Evolutionary conservation across 2,888 invertebrate species (phyloP).

Genomic region (Horisme vitalbata): DNA sequence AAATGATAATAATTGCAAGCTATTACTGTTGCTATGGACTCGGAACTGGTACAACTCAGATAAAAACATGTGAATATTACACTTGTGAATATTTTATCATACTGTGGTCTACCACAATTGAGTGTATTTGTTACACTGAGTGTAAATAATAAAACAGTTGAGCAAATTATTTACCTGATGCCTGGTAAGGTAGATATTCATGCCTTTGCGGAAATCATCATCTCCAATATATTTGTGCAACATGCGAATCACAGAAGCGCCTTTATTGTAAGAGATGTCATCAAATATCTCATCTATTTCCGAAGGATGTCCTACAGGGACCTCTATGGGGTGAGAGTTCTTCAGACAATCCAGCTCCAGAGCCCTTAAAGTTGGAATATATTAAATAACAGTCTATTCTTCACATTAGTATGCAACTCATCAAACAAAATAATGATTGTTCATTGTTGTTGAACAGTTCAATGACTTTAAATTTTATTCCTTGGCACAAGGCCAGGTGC

Average conservation of each 20-base stretch:
- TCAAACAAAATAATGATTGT: constrained; percentile 18
- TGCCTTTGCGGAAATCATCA: constrained; percentile 94
- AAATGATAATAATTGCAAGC: neutral
- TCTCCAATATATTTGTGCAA: constrained; percentile 96
- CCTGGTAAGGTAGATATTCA: constrained; percentile 93
- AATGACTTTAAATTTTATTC: constrained; percentile 40
- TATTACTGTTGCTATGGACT: neutral
- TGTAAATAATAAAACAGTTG: neutral
- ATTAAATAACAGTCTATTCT: constrained; percentile 1
- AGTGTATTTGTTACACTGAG: neutral
- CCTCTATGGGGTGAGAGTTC: constrained; percentile 98
- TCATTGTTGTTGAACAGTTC: constrained; percentile 36
- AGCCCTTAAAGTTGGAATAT: constrained; percentile 79
- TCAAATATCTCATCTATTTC: constrained; percentile 99
- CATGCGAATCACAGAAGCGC: constrained; percentile 97
- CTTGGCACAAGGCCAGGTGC: constrained; percentile 41
- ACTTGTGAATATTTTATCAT: neutral
- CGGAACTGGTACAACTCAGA: neutral
- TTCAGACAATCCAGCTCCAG: constrained; percentile 93
- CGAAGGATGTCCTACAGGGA: constrained; percentile 95
- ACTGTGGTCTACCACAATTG: too few species aligned
- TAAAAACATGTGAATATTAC: neutral
- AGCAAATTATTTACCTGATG: constrained; percentile 82
- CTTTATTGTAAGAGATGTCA: constrained; percentile 98
- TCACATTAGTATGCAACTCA: constrained; percentile 25